Evolutionary conservation across 2,888 invertebrate species (phyloP).

Genomic region (Acleris holmiana): DNA sequence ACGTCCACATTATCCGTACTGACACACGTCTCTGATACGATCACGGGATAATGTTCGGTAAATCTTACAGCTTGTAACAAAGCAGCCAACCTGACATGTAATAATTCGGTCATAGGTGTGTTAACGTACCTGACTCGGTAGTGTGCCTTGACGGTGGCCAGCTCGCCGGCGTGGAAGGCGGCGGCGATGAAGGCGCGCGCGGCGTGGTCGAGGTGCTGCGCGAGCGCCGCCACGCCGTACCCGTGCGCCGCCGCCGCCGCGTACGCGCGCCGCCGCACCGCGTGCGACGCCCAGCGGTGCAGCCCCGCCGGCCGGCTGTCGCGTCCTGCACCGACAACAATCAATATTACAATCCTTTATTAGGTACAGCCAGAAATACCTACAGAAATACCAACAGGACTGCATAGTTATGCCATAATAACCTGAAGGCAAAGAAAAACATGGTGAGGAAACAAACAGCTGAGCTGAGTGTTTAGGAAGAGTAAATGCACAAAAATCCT

Average conservation of each 20-base stretch:
- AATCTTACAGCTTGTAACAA: too few relatives aligned
- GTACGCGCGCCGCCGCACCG: slow-evolving; percentile 90
- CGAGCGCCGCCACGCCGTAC: slow-evolving; percentile 94
- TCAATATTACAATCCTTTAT: too few relatives aligned
- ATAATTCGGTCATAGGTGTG: not conserved
- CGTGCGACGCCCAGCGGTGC: slow-evolving; percentile 88
- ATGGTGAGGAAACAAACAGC: too few relatives aligned
- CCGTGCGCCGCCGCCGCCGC: slow-evolving; percentile 89
- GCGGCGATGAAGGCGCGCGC: slow-evolving; percentile 93
- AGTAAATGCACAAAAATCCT: too few relatives aligned
- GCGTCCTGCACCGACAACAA: not conserved
- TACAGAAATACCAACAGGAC: too few relatives aligned
- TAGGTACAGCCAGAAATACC: too few relatives aligned
- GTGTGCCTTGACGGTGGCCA: slow-evolving; percentile 91
- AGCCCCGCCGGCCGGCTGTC: slow-evolving; percentile 45
- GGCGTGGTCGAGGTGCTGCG: slow-evolving; percentile 93
- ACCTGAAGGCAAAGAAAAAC: too few relatives aligned
- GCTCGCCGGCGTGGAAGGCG: slow-evolving; percentile 91
- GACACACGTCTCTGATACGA: too few relatives aligned
- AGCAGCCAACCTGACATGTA: not conserved
- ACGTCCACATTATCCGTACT: too few relatives aligned
- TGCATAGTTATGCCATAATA: too few relatives aligned
- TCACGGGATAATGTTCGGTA: too few relatives aligned
- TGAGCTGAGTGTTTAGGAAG: too few relatives aligned
- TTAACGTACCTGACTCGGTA: slow-evolving; percentile 87